phyloP scores from a whole-genome alignment of 64 coral and sea anemone species.

The Catalaphyllia jardinei region DNA sequence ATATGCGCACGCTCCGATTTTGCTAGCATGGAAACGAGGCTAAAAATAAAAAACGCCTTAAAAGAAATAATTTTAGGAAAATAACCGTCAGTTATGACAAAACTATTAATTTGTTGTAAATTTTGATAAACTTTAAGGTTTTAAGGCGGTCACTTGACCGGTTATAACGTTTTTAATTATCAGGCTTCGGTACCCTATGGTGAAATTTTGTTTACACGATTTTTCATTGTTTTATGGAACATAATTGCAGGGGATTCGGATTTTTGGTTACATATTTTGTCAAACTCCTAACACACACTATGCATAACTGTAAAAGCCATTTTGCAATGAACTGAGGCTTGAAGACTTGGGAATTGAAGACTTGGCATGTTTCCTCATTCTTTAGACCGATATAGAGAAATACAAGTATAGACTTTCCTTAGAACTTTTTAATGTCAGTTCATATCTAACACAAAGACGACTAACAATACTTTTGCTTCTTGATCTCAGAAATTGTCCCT shows the following conservation, averaged over 20 bases:
- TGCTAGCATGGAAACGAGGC: slow-evolving; percentile 65
- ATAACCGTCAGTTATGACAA: slow-evolving; percentile 51
- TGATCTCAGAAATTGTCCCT: no score
- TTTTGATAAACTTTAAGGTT: not conserved
- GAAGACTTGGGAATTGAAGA: no score
- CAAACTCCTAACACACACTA: not conserved
- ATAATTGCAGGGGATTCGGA: no score
- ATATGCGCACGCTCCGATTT: slow-evolving; percentile 44
- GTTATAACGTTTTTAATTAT: not conserved
- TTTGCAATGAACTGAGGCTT: no score
- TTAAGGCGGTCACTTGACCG: not conserved
- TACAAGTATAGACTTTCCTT: no score
- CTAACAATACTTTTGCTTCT: no score
- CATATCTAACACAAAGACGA: no score
- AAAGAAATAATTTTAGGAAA: slow-evolving; percentile 21
- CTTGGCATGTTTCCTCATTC: no score
- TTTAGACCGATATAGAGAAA: no score
- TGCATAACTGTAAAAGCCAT: no score
- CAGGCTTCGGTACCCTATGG: slow-evolving; percentile 28
- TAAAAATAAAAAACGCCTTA: slow-evolving; percentile 45
- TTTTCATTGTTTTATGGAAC: not conserved
- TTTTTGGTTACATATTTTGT: not conserved
- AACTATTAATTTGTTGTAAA: slow-evolving; percentile 32
- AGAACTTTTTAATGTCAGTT: no score
- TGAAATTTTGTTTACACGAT: not conserved